Evolutionary conservation across 2,888 invertebrate genomes (phyloP), one percentile per base, ranked within the genome.

Genomic region (Escarpia spicata): DNA sequence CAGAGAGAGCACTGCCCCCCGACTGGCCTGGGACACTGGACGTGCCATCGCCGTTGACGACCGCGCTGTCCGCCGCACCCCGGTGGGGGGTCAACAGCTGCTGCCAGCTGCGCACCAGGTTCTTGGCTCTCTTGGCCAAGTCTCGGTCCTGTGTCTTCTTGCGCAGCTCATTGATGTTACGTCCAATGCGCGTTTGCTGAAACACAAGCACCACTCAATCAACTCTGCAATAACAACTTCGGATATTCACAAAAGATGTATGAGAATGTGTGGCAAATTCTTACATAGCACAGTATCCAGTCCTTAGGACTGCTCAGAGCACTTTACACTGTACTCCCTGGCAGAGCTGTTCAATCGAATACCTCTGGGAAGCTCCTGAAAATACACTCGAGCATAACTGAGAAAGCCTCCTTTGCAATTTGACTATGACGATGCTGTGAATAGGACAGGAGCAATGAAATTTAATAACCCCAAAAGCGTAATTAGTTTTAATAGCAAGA

Each of bases 131-230:
- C 95, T 98, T 98, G 92, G 99, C 98, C 96, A 99, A 97, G 93
- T 97, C 97, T 94, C 98, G 98, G 96, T 98, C 98, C 93, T 97
- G 97, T 90, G 98, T 98, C 97, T 98, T 98, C 93, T 98, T 97
- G 93, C 99, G 97, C 92, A 99, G 97, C 96, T 98, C 98, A 96
- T 99, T 99, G 96, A 99, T 98, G 96, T 98, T 98, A 97, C 98
- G 98, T 90, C 99, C 99, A 96, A 99, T 97, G 97, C 99, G 97
- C 97, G 99, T 99, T 97, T 98, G 98, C 98, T 98, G 97, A 1
- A 97, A 96, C 93, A 94, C 94, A 75, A 75, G 4, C 75, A 26
- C n/a, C 26, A 75, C 75, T 75, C n/a, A 75, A 91, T 43, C 91
- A 91, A 43, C 91, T 43, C n/a, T 15, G 75, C 26, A 4, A 75